These are phyloP conservation scores for Craniophora ligustri DNA, from an alignment of 2,888 invertebrate genomes.

Conservation along the genomic window DNA sequence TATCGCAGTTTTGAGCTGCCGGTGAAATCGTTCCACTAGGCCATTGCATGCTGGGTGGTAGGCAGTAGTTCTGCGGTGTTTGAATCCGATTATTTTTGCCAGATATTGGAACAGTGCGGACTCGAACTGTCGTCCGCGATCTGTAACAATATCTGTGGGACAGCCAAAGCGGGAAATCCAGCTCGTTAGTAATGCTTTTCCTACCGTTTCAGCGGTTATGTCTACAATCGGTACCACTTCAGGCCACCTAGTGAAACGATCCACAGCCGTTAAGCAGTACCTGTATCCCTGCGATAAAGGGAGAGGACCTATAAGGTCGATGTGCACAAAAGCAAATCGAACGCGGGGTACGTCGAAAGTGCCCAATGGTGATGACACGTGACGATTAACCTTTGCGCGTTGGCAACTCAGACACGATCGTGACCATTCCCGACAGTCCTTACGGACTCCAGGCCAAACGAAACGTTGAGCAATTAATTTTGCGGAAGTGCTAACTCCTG, in stretches of 20 bases:
- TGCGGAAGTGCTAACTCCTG: not conserved
- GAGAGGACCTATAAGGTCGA: conserved; percentile 4
- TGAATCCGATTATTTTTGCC: too few relatives aligned
- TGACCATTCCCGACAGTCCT: conserved; percentile 61
- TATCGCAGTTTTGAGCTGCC: too few relatives aligned
- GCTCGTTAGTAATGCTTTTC: too few relatives aligned
- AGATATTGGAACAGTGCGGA: too few relatives aligned
- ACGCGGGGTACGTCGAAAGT: conserved; percentile 47
- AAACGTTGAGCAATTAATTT: not conserved
- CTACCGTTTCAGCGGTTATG: not conserved
- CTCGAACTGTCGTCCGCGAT: too few relatives aligned
- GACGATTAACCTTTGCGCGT: conserved; percentile 59
- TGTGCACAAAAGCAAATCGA: conserved; percentile 41
- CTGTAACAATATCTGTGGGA: too few relatives aligned
- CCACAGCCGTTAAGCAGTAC: conserved; percentile 16
- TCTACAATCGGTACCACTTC: not conserved
- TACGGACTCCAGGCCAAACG: conserved; percentile 42
- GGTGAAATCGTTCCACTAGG: too few relatives aligned
- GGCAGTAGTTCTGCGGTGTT: too few relatives aligned
- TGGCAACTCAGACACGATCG: conserved; percentile 62
- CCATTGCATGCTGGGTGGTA: too few relatives aligned
- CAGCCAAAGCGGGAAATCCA: too few relatives aligned
- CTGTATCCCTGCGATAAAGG: conserved; percentile 4
- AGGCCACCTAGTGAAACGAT: not conserved
- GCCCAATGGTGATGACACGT: conserved; percentile 54